Conservation (phyloP, 2,888 invertebrate species). For the Tiliacea citrago region DNA sequence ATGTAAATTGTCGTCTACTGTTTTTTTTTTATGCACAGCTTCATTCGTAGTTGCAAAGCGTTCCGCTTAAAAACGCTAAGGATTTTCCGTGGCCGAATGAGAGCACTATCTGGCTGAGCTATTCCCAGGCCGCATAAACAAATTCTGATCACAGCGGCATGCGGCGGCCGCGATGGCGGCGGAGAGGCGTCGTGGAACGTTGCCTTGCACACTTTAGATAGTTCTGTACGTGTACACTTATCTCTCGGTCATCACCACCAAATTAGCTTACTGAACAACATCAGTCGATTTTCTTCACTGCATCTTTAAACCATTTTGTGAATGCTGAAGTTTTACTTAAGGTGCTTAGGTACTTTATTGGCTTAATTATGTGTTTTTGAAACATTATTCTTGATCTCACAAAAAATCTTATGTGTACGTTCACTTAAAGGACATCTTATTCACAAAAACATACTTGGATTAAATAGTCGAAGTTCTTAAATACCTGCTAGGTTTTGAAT, state of each 20-base stretch:
- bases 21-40: conserved; percentile 82
- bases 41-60: conserved; percentile 86
- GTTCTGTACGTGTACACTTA: conserved; percentile 62
- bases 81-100: conserved; percentile 86
- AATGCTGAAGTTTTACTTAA: conserved; percentile 2
- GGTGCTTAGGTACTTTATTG: background rate
- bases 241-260: conserved; percentile 59
- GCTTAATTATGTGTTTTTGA: background rate
- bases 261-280: conserved; percentile 52
- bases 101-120: conserved; percentile 84
- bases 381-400: background rate
- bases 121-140: conserved; percentile 87
- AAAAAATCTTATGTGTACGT: background rate
- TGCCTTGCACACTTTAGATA: conserved; percentile 68
- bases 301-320: conserved; percentile 9
- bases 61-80: conserved; percentile 86
- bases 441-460: background rate
- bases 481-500: background rate
- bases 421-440: background rate
- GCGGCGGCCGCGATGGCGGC: conserved; percentile 72
- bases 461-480: background rate
- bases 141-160: conserved; percentile 87
- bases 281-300: conserved; percentile 42
- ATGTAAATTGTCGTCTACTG: conserved; percentile 79
- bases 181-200: conserved; percentile 62